Percentiles rank a stretch among this genome's conserved stretches.
phyloP scores from a whole-genome alignment of 2,797 vertebrate genomes.

The Labeo calbasu region DNA sequence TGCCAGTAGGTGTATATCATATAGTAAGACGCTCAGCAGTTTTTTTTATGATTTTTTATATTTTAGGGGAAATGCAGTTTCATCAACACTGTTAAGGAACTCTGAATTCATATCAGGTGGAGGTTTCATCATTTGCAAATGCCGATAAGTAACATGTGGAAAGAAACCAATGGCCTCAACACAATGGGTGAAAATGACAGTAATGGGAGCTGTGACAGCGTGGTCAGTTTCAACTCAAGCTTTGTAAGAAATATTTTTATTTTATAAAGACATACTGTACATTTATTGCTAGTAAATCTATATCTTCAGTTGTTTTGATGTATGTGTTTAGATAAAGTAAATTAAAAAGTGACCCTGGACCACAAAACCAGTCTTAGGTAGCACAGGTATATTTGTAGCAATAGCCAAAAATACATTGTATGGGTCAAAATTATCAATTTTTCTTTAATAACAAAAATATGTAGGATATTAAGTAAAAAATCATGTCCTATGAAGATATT shows the following conservation, averaged over 20 bases:
- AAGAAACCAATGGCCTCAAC: slow-evolving; percentile 76
- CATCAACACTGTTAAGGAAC: slow-evolving; percentile 3
- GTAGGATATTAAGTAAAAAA: too few species aligned
- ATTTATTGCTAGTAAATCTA: neutral
- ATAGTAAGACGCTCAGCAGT: neutral
- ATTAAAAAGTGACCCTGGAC: too few species aligned
- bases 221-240: slow-evolving; percentile 82
- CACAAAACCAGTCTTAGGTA: too few species aligned
- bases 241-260: slow-evolving; percentile 63
- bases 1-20: neutral
- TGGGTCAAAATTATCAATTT: too few species aligned
- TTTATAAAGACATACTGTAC: neutral
- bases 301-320: neutral
- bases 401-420: too few species aligned
- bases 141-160: slow-evolving; percentile 86
- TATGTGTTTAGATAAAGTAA: too few species aligned
- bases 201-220: slow-evolving; percentile 84
- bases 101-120: neutral
- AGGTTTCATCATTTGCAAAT: slow-evolving; percentile 71
- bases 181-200: slow-evolving; percentile 73
- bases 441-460: too few species aligned
- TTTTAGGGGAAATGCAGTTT: slow-evolving; percentile 17
- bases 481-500: too few species aligned
- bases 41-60: neutral
- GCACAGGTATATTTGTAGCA: too few species aligned